Evolutionary conservation across 2,888 invertebrate species (phyloP).

Genomic region (Dryomyza anilis): DNA sequence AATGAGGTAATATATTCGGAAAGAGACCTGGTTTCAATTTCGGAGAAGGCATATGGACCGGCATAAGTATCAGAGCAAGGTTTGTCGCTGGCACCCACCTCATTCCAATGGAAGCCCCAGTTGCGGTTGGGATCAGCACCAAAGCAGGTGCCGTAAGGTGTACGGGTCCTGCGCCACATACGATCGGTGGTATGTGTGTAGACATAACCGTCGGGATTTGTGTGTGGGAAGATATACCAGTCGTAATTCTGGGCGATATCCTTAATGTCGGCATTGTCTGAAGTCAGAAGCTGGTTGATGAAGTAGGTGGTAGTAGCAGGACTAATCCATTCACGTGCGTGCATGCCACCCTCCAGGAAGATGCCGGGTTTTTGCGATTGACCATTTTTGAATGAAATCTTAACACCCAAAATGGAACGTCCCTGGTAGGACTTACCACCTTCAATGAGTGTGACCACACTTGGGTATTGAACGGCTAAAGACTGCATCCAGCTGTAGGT

Average conservation of each 20-base stretch:
- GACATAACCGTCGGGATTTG: slow-evolving; percentile 81
- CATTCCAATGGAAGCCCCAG: slow-evolving; percentile 73
- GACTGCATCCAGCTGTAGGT: slow-evolving; percentile 66
- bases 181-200: slow-evolving; percentile 66
- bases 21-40: slow-evolving; percentile 67
- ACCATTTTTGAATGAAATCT: slow-evolving; percentile 60
- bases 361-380: slow-evolving; percentile 58
- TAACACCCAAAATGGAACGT: slow-evolving; percentile 67
- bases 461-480: slow-evolving; percentile 61
- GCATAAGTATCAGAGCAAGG: slow-evolving; percentile 70
- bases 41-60: slow-evolving; percentile 73
- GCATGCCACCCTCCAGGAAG: slow-evolving; percentile 69
- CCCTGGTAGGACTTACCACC: slow-evolving; percentile 67
- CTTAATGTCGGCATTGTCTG: slow-evolving; percentile 62
- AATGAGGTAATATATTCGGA: slow-evolving; percentile 65
- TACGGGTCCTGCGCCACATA: slow-evolving; percentile 71
- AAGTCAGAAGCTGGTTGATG: slow-evolving; percentile 67
- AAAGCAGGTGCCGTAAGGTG: slow-evolving; percentile 62
- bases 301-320: slow-evolving; percentile 70
- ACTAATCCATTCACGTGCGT: slow-evolving; percentile 79
- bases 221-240: slow-evolving; percentile 76
- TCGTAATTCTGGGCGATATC: slow-evolving; percentile 66
- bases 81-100: slow-evolving; percentile 65
- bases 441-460: slow-evolving; percentile 62
- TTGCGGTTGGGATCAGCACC: slow-evolving; percentile 82